Evolutionary conservation across 2,888 invertebrate species (phyloP).

Genomic region (Salticus scenicus): DNA sequence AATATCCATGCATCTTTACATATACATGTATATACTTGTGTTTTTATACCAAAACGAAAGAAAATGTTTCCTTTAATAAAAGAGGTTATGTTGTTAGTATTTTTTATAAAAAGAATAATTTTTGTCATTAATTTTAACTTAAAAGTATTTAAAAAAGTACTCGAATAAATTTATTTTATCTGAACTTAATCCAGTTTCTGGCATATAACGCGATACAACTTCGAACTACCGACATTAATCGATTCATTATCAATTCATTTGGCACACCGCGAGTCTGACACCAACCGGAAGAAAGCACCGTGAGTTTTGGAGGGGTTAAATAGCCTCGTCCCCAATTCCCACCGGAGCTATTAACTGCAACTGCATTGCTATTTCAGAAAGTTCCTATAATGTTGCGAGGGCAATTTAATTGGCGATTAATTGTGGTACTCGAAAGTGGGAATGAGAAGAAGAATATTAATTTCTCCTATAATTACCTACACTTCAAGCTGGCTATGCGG

Average conservation of each 20-base stretch:
- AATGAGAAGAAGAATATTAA: background rate
- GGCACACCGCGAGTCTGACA: conserved; percentile 40
- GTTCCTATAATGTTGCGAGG: conserved; percentile 26
- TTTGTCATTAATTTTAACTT: too few species aligned
- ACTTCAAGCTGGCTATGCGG: background rate
- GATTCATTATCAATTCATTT: conserved; percentile 65
- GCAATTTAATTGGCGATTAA: conserved; percentile 43
- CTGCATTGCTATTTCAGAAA: conserved; percentile 33
- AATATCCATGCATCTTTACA: too few species aligned
- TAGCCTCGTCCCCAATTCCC: conserved; percentile 63
- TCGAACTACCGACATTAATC: conserved; percentile 15
- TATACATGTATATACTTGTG: too few species aligned
- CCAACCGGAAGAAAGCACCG: conserved; percentile 52
- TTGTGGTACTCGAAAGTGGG: conserved; percentile 32
- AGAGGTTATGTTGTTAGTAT: too few species aligned
- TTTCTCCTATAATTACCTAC: background rate
- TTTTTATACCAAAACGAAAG: too few species aligned
- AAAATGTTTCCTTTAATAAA: too few species aligned
- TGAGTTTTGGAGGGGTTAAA: conserved; percentile 51
- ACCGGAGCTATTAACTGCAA: conserved; percentile 51
- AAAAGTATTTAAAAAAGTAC: too few species aligned
- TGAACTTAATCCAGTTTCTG: too few species aligned
- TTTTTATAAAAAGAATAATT: too few species aligned
- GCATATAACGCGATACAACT: background rate
- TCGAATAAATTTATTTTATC: too few species aligned